Conservation (phyloP, 1,140 invertebrate genomes). For the Globodera rostochiensis region DNA sequence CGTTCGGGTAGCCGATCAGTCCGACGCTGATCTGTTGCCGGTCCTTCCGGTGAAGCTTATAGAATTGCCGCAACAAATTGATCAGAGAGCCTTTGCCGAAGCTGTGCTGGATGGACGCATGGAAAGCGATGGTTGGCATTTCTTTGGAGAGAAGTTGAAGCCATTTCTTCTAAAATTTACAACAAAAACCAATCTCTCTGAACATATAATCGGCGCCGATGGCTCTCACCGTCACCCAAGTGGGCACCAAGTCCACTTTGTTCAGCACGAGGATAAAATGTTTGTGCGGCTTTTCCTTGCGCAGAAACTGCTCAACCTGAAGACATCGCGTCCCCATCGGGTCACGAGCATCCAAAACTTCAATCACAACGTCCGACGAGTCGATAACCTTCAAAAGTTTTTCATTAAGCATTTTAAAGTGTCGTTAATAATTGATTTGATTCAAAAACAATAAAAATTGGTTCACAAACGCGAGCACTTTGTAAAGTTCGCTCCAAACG, state of each 20-base stretch:
- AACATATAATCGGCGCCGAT: not conserved
- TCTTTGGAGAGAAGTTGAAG: slow-evolving; percentile 86
- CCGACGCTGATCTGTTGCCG: slow-evolving; percentile 97
- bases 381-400: slow-evolving; percentile 79
- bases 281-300: slow-evolving; percentile 88
- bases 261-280: slow-evolving; percentile 92
- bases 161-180: slow-evolving; percentile 74
- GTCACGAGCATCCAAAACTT: slow-evolving; percentile 70
- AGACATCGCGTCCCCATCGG: slow-evolving; percentile 70
- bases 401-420: not conserved
- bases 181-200: not conserved
- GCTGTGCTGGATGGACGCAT: slow-evolving; percentile 93
- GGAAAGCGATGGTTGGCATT: slow-evolving; percentile 96
- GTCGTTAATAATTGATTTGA: not conserved
- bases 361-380: slow-evolving; percentile 93
- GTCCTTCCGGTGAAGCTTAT: slow-evolving; percentile 11
- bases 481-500: slow-evolving; percentile 99
- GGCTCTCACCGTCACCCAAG: slow-evolving; percentile 81
- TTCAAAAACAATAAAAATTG: slow-evolving; percentile 26
- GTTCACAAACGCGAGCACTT: slow-evolving; percentile 71
- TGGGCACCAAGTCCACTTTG: slow-evolving; percentile 89
- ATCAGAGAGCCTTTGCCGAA: slow-evolving; percentile 98
- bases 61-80: slow-evolving; percentile 75
- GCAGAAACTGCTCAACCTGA: slow-evolving; percentile 85
- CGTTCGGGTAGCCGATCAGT: slow-evolving; percentile 98